Evolutionary conservation across 2,888 invertebrate species (phyloP).

Genomic region (Steinernema carpocapsae): DNA sequence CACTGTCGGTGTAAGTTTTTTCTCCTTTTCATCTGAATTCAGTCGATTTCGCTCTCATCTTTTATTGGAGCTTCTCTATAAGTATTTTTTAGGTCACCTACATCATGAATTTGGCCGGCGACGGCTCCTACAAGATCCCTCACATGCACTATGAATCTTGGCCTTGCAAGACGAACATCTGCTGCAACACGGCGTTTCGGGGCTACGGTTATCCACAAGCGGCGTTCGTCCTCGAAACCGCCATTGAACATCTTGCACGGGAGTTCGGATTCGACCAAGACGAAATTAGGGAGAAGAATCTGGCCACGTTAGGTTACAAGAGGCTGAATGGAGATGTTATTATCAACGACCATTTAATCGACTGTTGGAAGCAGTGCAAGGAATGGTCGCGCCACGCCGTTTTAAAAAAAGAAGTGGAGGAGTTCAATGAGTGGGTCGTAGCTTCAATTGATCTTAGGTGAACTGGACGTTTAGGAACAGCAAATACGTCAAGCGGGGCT

Average conservation of each 20-base stretch:
- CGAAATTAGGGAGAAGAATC: constrained; percentile 44
- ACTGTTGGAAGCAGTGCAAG: constrained; percentile 83
- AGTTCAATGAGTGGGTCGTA: constrained; percentile 79
- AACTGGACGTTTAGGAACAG: constrained; percentile 78
- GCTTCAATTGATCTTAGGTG: not conserved
- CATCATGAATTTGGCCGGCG: not conserved
- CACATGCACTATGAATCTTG: constrained; percentile 12
- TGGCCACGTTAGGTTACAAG: constrained; percentile 14
- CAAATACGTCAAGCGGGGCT: constrained; percentile 85
- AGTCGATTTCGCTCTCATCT: not conserved
- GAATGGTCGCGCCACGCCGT: constrained; percentile 76
- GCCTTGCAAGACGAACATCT: constrained; percentile 83
- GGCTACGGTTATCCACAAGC: constrained; percentile 86
- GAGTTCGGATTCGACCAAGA: constrained; percentile 30
- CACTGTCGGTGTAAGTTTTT: constrained; percentile 72
- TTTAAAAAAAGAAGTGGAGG: constrained; percentile 74
- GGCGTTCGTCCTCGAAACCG: constrained; percentile 82
- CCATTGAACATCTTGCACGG: constrained; percentile 72
- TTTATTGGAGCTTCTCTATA: not conserved
- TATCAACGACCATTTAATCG: constrained; percentile 59
- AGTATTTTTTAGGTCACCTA: not conserved
- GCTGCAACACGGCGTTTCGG: constrained; percentile 81
- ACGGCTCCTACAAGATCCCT: constrained; percentile 19
- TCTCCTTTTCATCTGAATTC: not conserved
- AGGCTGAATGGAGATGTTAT: not conserved